A percentile compares a stretch with the other conserved stretches of the same genome.
These are phyloP conservation scores for Pteronura brasiliensis DNA, from an alignment of 2,113 vertebrate genomes.

Conservation along the genomic window DNA sequence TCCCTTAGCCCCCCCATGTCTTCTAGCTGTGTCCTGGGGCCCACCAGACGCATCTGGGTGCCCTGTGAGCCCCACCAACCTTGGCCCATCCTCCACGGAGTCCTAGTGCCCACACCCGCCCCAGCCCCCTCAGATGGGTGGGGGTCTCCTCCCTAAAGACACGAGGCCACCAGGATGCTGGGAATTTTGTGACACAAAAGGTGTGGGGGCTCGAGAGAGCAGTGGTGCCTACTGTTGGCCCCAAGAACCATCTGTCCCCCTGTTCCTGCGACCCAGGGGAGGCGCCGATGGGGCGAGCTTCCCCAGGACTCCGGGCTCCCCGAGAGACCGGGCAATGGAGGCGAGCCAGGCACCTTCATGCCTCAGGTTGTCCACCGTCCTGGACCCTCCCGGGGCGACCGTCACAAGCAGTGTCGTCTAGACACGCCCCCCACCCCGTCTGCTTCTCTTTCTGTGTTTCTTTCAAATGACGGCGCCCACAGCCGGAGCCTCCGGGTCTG, in stretches of 20 bases:
- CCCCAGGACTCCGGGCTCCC: too few species aligned
- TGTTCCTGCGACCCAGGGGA: neutral
- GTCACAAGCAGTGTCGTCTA: neutral
- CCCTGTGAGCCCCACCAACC: rapidly evolving
- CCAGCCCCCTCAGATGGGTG: neutral
- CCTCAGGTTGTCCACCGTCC: too few species aligned
- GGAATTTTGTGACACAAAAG: neutral
- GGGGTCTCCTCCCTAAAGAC: neutral
- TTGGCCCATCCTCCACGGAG: neutral
- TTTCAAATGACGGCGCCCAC: neutral
- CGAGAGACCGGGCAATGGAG: neutral
- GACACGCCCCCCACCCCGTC: neutral
- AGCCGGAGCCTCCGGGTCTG: neutral
- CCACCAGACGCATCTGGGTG: too few species aligned
- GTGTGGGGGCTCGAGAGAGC: neutral
- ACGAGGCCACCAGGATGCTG: neutral
- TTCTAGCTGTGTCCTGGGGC: too few species aligned
- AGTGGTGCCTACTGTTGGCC: neutral
- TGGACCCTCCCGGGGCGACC: rapidly evolving
- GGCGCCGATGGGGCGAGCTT: neutral
- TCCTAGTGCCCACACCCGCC: neutral
- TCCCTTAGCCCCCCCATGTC: neutral
- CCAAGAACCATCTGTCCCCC: neutral
- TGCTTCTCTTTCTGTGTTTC: neutral
- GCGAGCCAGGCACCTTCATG: rapidly evolving